Evolutionary conservation across 2,113 vertebrate genomes (phyloP), one percentile per base, ranked within the genome.

Genomic region (Rhinichthys klamathensis): DNA sequence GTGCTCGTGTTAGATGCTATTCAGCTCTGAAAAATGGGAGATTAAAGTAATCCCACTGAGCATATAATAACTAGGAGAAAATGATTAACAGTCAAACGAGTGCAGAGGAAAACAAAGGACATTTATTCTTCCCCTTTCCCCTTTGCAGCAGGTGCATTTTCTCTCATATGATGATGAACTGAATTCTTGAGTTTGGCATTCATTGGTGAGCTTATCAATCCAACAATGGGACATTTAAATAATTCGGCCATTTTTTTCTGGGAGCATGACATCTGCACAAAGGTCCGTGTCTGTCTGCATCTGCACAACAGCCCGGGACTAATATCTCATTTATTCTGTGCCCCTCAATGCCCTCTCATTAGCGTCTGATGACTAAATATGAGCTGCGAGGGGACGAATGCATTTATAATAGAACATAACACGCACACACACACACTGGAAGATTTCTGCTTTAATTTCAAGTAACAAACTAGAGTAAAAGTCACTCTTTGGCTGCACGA

Each of bases 191-290:
- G 92, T 93, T 92, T 92, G 91, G 93, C 92, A 69, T 94, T 93
- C 93, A 94, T 92, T 92, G 91, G 91, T 91, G 35, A 89, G 90
- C 91, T 94, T 94, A 95, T 94, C 93, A 93, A 92, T 86, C 91
- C 91, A 91, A 94, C 95, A 94, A 95, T 92, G 87, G 91, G 87
- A 74, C 91, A 92, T 93, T 94, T 95, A 91, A 94, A 95, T 95
- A 94, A 95, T 95, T 94, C 89, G 90, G 93, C 93, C 92, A 94
- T 95, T 95, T 95, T 94, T 95, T 93, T 91, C 92, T 90, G 89
- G 23, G 84, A 84, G 89, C 92, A 91, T 94, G 94, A 95, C 93
- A 95, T 93, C 92, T 91, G 92, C 91, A 94, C 92, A 94, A 94
- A 93, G 93, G 94, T 93, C 92, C 89, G 91, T 91, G 91, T 89